Conservation (phyloP, 2,888 invertebrate genomes). For the Agrotis exclamationis region DNA sequence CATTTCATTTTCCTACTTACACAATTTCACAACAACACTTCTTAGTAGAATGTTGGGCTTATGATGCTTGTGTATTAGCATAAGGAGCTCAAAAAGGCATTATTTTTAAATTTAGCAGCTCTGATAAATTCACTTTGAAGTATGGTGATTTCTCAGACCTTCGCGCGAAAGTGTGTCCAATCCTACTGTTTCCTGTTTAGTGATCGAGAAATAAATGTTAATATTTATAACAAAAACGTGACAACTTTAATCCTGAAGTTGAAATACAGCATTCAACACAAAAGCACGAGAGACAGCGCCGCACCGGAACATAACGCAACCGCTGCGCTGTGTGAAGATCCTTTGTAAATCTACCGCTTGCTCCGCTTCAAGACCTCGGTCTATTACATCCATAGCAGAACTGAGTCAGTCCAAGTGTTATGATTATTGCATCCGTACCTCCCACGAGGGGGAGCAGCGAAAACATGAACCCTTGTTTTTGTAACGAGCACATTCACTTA, state of each 20-base stretch:
- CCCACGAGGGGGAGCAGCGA: slow-evolving; percentile 35
- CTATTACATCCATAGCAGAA: slow-evolving; percentile 44
- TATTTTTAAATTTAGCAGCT: no score
- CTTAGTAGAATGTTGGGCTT: background rate
- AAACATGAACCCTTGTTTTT: slow-evolving; percentile 54
- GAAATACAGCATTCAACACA: background rate
- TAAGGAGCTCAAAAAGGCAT: background rate
- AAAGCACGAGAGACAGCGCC: background rate
- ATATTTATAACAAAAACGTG: no score
- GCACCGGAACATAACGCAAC: background rate
- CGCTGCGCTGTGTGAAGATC: background rate
- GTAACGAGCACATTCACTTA: slow-evolving; percentile 41
- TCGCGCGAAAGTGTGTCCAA: no score
- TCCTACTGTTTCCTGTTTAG: no score
- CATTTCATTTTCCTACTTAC: background rate
- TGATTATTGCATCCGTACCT: slow-evolving; percentile 53
- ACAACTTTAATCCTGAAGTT: no score
- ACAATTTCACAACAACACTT: background rate
- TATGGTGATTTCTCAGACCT: no score
- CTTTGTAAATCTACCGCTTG: slow-evolving; percentile 25
- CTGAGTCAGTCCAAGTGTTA: slow-evolving; percentile 54
- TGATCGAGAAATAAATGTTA: no score
- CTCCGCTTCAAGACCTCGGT: slow-evolving; percentile 24
- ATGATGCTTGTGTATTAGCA: background rate
- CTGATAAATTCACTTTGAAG: no score